Conservation (phyloP, 2,888 invertebrate genomes). For the Sinohyriopsis cumingii region DNA sequence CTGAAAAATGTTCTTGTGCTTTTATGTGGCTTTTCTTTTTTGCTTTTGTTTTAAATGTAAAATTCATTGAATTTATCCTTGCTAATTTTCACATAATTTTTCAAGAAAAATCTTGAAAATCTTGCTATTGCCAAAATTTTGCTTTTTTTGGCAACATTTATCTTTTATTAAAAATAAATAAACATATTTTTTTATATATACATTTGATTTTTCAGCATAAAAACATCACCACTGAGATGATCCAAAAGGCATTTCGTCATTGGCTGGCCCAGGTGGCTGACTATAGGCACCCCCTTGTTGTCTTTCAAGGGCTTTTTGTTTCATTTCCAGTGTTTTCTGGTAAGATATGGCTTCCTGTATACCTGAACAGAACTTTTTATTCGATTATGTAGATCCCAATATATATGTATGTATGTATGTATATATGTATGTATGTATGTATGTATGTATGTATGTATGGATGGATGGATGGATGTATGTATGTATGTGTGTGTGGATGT, state of each 20-base stretch:
- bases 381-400: background rate
- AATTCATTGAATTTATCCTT: too few species aligned
- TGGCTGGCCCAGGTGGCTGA: slow-evolving; percentile 51
- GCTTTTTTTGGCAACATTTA: too few species aligned
- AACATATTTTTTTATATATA: too few species aligned
- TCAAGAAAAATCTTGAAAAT: too few species aligned
- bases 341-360: slow-evolving; percentile 11
- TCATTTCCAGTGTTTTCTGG: slow-evolving; percentile 53
- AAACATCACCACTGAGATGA: slow-evolving; percentile 41
- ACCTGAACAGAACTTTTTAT: background rate
- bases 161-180: too few species aligned
- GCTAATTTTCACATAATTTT: too few species aligned
- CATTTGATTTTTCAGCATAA: slow-evolving; percentile 45
- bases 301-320: slow-evolving; percentile 58
- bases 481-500: too few species aligned
- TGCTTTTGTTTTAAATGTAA: too few species aligned
- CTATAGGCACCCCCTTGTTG: slow-evolving; percentile 54
- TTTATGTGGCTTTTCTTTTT: too few species aligned
- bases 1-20: too few species aligned
- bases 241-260: slow-evolving; percentile 51
- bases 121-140: too few species aligned
- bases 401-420: background rate
- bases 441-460: background rate
- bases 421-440: background rate
- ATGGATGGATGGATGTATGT: background rate